phyloP scores from a whole-genome alignment of 2,888 invertebrate genomes.

The Acronicta leporina region DNA sequence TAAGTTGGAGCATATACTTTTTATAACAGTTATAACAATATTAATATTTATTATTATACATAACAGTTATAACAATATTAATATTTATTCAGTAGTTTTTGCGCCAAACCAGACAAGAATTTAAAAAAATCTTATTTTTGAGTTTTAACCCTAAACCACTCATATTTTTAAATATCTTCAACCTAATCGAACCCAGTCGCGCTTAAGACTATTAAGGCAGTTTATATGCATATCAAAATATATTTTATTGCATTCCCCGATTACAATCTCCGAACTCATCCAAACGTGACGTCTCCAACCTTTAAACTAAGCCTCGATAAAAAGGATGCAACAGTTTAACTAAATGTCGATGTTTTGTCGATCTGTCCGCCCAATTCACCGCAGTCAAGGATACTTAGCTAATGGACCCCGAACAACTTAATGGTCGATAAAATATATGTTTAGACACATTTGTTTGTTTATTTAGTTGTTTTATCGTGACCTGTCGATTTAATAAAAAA shows the following conservation, averaged over 20 bases:
- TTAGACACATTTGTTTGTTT: conserved; percentile 3
- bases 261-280: conserved; percentile 21
- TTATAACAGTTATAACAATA: no score
- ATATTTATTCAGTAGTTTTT: no score
- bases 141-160: no score
- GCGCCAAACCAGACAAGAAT: no score
- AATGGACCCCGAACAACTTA: conserved; percentile 40
- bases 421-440: conserved; percentile 17
- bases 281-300: conserved; percentile 45
- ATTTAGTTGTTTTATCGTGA: conserved; percentile 21
- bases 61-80: no score
- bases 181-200: no score
- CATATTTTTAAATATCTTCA: no score
- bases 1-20: no score
- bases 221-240: no score
- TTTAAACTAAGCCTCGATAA: conserved; percentile 35
- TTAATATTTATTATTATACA: no score
- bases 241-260: not conserved
- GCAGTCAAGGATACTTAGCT: conserved; percentile 44
- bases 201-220: no score
- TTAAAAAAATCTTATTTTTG: no score
- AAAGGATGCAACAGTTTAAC: conserved; percentile 50
- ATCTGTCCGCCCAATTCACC: conserved; percentile 34
- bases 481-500: conserved; percentile 3
- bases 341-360: conserved; percentile 40